Evolutionary conservation across 2,888 invertebrate species (phyloP).

Genomic region (Anagyrus pseudococci): DNA sequence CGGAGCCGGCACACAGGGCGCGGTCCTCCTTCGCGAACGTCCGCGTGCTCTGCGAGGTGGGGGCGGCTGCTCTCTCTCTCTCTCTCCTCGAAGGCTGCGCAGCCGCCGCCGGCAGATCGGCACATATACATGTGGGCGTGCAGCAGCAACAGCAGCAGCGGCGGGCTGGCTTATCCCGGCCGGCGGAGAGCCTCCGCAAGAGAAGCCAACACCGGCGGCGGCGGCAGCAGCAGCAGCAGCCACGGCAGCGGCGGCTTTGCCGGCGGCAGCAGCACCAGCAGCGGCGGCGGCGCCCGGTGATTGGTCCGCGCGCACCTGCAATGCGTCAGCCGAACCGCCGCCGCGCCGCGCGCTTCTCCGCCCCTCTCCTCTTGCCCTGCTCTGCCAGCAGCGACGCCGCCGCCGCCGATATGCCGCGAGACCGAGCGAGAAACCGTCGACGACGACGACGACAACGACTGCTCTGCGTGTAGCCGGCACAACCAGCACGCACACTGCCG

Average conservation of each 20-base stretch:
- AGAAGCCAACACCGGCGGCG: background rate
- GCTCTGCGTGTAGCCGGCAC: background rate
- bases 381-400: slow-evolving; percentile 54
- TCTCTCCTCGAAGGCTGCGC: no score
- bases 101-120: background rate
- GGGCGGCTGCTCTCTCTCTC: no score
- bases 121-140: no score
- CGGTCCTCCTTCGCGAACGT: no score
- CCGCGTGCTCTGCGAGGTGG: no score
- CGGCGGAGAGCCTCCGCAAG: background rate
- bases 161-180: no score
- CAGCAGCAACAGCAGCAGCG: no score
- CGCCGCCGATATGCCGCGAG: background rate
- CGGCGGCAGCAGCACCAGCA: background rate
- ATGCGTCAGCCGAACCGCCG: slow-evolving; percentile 75
- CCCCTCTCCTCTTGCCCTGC: background rate
- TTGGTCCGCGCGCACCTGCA: slow-evolving; percentile 86
- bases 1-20: no score
- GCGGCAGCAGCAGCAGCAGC: slow-evolving; percentile 15
- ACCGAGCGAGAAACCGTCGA: background rate
- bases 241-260: background rate
- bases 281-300: slow-evolving; percentile 66
- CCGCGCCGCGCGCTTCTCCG: slow-evolving; percentile 49
- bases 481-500: no score
- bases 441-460: background rate